These are phyloP conservation scores for Hirtodrosophila confusa DNA, from an alignment of 2,888 invertebrate species.

Conservation along the genomic window DNA sequence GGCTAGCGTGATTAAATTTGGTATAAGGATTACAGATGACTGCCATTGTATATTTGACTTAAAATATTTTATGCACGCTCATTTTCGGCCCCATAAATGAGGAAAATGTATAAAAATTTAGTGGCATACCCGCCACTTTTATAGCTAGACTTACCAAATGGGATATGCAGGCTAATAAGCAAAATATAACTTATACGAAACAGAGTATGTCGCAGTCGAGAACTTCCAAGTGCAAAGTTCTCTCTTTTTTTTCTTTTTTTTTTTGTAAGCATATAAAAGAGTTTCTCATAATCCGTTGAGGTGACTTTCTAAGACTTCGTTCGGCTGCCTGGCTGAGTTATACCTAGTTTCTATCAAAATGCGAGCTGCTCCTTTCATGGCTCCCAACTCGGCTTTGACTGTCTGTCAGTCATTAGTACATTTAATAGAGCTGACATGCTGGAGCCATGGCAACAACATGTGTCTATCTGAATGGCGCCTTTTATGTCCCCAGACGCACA, in stretches of 20 bases:
- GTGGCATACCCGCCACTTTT: too few species aligned
- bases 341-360: constrained; percentile 34
- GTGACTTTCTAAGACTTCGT: constrained; percentile 9
- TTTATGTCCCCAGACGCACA: constrained; percentile 21
- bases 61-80: too few species aligned
- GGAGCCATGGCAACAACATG: constrained; percentile 30
- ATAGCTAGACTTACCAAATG: too few species aligned
- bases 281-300: constrained; percentile 3
- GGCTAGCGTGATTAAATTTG: too few species aligned
- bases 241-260: too few species aligned
- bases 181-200: too few species aligned
- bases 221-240: constrained; percentile 2
- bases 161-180: too few species aligned
- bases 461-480: constrained; percentile 34
- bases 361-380: constrained; percentile 21
- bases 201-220: too few species aligned
- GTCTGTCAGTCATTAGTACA: constrained; percentile 56
- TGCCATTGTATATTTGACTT: too few species aligned
- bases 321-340: neutral
- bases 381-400: constrained; percentile 22
- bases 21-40: too few species aligned
- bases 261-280: constrained; percentile 31
- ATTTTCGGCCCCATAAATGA: too few species aligned
- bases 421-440: constrained; percentile 50
- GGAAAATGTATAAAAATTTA: too few species aligned